A percentile compares a stretch with the other conserved stretches of the same genome.
phyloP scores from a whole-genome alignment of 2,797 vertebrate species.

The Bufotes viridis region DNA sequence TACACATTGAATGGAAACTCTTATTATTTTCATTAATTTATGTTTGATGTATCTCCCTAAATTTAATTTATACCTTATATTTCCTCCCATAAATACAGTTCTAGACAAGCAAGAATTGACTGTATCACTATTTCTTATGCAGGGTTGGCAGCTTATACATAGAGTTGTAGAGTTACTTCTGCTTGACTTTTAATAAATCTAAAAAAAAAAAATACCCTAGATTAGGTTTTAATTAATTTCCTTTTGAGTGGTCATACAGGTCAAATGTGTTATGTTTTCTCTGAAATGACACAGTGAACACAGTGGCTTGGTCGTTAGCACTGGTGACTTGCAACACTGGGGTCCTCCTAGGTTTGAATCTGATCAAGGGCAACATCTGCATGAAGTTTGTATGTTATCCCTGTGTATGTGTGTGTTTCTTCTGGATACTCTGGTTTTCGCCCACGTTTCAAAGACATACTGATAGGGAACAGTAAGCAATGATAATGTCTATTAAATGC shows the following conservation, averaged over 20 bases:
- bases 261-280: slow-evolving; percentile 11
- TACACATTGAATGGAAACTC: background rate
- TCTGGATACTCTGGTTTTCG: no score
- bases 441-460: no score
- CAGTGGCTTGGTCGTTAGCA: background rate
- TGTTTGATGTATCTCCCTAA: background rate
- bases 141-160: background rate
- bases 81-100: background rate
- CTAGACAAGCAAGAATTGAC: background rate
- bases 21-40: background rate
- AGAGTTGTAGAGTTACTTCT: slow-evolving; percentile 14
- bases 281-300: background rate
- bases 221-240: slow-evolving; percentile 14
- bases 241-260: slow-evolving; percentile 21
- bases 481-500: no score
- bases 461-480: no score
- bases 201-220: slow-evolving; percentile 3
- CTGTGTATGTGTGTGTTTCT: no score
- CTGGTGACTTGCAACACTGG: no score
- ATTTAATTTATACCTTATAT: background rate
- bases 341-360: no score
- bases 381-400: no score
- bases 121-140: background rate
- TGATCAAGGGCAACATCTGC: no score
- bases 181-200: slow-evolving; percentile 22